These are phyloP conservation scores for Carabus problematicus DNA, from an alignment of 2,888 invertebrate genomes.

Conservation along the genomic window DNA sequence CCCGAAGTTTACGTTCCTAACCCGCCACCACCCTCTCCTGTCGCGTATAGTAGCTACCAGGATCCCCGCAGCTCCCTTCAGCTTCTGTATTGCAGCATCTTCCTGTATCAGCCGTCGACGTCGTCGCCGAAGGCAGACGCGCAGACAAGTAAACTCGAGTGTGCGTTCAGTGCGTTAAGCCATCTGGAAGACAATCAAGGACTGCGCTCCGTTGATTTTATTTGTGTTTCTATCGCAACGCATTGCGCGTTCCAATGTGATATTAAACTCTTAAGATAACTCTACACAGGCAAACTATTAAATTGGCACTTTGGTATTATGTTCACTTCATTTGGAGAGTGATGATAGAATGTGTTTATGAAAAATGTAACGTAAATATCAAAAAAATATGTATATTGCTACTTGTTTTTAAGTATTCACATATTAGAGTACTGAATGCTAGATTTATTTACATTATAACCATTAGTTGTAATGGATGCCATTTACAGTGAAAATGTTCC, in stretches of 20 bases:
- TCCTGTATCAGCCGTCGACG: not conserved
- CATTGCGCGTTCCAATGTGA: not conserved
- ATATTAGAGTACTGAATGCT: too few species aligned
- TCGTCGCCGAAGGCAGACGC: constrained; percentile 7
- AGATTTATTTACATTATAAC: too few species aligned
- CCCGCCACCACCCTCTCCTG: not conserved
- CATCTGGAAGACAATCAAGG: constrained; percentile 42
- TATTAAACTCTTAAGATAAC: constrained; percentile 40
- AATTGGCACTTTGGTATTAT: not conserved
- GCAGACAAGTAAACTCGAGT: constrained; percentile 12
- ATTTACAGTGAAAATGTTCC: too few species aligned
- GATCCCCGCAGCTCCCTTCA: not conserved
- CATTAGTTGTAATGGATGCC: too few species aligned
- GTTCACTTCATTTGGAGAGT: too few species aligned
- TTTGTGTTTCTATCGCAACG: constrained; percentile 39
- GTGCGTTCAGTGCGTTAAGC: constrained; percentile 16
- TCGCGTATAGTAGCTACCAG: not conserved
- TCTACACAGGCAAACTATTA: constrained; percentile 4
- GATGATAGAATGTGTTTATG: too few species aligned
- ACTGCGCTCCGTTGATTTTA: constrained; percentile 40
- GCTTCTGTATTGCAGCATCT: constrained; percentile 4
- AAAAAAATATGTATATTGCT: too few species aligned
- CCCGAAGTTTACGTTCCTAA: not conserved
- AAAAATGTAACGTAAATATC: too few species aligned
- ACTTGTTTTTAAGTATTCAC: too few species aligned